These are phyloP conservation scores for Pararge aegeria DNA, from an alignment of 1,140 invertebrate species.

Conservation along the genomic window DNA sequence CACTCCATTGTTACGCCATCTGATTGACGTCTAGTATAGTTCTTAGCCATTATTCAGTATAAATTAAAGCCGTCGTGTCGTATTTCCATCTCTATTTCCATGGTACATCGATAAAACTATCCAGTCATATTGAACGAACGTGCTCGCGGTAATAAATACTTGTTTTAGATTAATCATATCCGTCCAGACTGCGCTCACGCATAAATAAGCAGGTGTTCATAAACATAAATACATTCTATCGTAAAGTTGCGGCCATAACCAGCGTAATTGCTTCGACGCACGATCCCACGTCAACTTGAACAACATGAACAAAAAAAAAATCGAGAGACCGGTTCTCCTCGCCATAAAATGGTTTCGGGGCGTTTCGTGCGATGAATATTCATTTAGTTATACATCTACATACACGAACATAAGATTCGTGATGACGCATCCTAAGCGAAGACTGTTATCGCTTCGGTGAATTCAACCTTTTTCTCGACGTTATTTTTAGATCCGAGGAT, in stretches of 20 bases:
- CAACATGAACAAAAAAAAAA: constrained; percentile 66
- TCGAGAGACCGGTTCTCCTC: constrained; percentile 56
- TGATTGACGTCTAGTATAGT: constrained; percentile 22
- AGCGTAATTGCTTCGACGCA: constrained; percentile 58
- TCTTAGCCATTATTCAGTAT: constrained; percentile 14
- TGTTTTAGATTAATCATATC: constrained; percentile 64
- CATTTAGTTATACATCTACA: constrained; percentile 60
- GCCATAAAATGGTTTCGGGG: constrained; percentile 66
- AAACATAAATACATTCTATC: constrained; percentile 54
- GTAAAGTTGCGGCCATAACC: constrained; percentile 51
- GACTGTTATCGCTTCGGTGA: constrained; percentile 44
- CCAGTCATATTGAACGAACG: constrained; percentile 44
- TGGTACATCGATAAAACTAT: constrained; percentile 30
- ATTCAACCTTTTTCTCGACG: constrained; percentile 36
- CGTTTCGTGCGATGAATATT: constrained; percentile 69
- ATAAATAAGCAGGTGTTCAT: constrained; percentile 64
- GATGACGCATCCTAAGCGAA: constrained; percentile 58
- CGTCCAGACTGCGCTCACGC: constrained; percentile 54
- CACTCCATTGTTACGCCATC: constrained; percentile 15
- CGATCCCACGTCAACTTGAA: constrained; percentile 56
- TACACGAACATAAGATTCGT: constrained; percentile 47
- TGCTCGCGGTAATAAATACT: constrained; percentile 53
- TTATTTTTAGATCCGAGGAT: constrained; percentile 54
- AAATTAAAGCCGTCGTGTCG: constrained; percentile 19
- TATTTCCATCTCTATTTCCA: constrained; percentile 22